Base-by-base conservation (phyloP, 2,797 vertebrate genomes). In the Halcyon badia region DNA sequence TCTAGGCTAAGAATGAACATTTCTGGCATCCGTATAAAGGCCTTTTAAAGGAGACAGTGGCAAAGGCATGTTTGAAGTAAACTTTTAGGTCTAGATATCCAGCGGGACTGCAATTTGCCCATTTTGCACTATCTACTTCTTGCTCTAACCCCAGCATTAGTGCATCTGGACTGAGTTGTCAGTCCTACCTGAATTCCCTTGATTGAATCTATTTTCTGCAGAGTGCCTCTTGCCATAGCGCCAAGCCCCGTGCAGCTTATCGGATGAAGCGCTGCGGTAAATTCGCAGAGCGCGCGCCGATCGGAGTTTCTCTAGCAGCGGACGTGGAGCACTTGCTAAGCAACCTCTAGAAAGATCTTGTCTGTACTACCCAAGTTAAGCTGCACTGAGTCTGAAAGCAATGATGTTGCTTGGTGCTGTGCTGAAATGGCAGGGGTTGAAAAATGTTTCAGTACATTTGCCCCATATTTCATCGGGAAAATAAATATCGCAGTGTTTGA, bases 251-350 rank as follows among this genome's bases (percentile, higher is more conserved):
- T 0, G 0, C 16, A 11, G 11, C 66, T 41, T 46, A 33, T 30
- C 1, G 1, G 30, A 12, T 26, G 49, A 84, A 87, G 28, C 14
- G 9, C 7, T 9, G 3, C 24, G 31, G 28, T 56, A 62, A 68
- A 64, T 69, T 48, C 1, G 1, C 25, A 52, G 58, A 33, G 58
- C 3, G 0, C 14, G 4, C 4, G 0, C 48, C 52, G 64, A 14
- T 21, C 30, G 57, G 39, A 35, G 41, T 56, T 70, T 42, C 48
- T 83, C 12, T 24, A 31, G 24, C 60, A 87, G 28, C 5, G 0
- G 48, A 65, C 0, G 0, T 25, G 18, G 25, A 70, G 52, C 33
- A 15, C 49, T 31, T 64, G 19, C 20, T 5, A n/a, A 52, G 48
- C 1, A 4, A 86, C 33, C 25, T 37, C 19, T 5, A 61, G 30